Conservation (phyloP, 2,888 invertebrate species). For the Monoplex corrugatus region DNA sequence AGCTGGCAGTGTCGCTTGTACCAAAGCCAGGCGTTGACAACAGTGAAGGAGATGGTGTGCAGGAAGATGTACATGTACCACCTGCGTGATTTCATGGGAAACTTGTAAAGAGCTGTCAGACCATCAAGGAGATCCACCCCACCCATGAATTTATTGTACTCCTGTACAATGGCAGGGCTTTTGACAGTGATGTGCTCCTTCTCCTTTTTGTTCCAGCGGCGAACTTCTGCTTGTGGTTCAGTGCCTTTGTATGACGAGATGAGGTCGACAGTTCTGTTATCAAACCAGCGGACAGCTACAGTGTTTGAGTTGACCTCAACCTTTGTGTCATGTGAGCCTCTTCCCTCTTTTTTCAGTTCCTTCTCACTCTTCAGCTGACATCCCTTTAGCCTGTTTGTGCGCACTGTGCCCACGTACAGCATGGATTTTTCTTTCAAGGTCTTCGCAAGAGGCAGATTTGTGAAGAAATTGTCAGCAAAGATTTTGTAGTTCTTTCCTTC, state of each 20-base stretch:
- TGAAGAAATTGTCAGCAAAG: slow-evolving; percentile 56
- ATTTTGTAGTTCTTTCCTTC: slow-evolving; percentile 54
- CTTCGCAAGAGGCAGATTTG: slow-evolving; percentile 41
- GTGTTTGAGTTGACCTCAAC: slow-evolving; percentile 55
- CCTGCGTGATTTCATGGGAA: slow-evolving; percentile 51
- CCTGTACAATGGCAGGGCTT: slow-evolving; percentile 45
- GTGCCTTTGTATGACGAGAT: slow-evolving; percentile 56
- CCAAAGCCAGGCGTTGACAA: slow-evolving; percentile 57
- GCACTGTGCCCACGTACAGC: slow-evolving; percentile 51
- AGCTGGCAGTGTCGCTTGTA: slow-evolving; percentile 52
- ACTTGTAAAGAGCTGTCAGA: slow-evolving; percentile 44
- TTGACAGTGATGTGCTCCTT: slow-evolving; percentile 41
- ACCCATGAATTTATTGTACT: slow-evolving; percentile 52
- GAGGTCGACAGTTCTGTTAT: slow-evolving; percentile 59
- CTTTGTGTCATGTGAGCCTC: slow-evolving; percentile 54
- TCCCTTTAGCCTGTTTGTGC: slow-evolving; percentile 52
- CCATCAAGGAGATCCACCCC: slow-evolving; percentile 51
- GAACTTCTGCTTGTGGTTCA: slow-evolving; percentile 48
- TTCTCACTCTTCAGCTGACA: slow-evolving; percentile 58
- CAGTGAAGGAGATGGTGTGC: slow-evolving; percentile 55
- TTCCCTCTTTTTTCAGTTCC: slow-evolving; percentile 55
- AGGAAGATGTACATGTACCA: slow-evolving; percentile 60
- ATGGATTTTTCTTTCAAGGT: slow-evolving; percentile 47
- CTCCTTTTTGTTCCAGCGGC: slow-evolving; percentile 39
- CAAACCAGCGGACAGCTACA: slow-evolving; percentile 59